phyloP scores from a whole-genome alignment of 2,797 vertebrate genomes.

The Tapera naevia region DNA sequence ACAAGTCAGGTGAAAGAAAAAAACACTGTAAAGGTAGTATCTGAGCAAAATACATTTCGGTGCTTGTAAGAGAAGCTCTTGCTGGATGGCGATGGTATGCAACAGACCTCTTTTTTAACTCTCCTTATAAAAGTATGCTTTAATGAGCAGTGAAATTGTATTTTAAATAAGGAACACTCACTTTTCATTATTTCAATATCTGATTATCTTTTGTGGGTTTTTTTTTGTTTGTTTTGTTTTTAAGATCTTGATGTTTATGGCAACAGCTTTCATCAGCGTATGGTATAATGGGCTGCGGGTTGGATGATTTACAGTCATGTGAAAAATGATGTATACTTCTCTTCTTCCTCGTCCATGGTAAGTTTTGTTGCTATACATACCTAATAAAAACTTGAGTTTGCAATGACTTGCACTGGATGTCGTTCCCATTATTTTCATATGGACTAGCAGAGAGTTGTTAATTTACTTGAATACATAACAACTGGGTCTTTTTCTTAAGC shows the following conservation, averaged over 20 bases:
- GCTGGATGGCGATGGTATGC: background rate
- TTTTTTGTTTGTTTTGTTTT: background rate
- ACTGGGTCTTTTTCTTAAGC: background rate
- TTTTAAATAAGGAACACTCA: background rate
- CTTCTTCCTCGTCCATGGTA: conserved; percentile 40
- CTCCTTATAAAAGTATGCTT: background rate
- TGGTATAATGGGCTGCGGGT: conserved; percentile 13
- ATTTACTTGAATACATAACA: background rate
- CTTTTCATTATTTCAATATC: background rate
- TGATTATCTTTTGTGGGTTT: background rate
- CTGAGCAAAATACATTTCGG: background rate
- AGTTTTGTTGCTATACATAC: background rate
- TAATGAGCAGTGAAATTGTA: background rate
- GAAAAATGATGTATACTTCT: conserved; percentile 14
- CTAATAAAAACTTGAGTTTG: background rate
- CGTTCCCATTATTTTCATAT: background rate
- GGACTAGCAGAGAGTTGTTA: background rate
- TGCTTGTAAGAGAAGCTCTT: background rate
- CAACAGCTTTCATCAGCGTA: background rate
- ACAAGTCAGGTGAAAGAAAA: background rate
- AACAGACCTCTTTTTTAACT: background rate
- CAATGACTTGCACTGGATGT: background rate
- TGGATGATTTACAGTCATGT: conserved; percentile 23
- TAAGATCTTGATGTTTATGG: conserved; percentile 61
- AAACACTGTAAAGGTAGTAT: background rate